phyloP scores from a whole-genome alignment of 2,113 vertebrate species.

The Dolichotis patagonum region DNA sequence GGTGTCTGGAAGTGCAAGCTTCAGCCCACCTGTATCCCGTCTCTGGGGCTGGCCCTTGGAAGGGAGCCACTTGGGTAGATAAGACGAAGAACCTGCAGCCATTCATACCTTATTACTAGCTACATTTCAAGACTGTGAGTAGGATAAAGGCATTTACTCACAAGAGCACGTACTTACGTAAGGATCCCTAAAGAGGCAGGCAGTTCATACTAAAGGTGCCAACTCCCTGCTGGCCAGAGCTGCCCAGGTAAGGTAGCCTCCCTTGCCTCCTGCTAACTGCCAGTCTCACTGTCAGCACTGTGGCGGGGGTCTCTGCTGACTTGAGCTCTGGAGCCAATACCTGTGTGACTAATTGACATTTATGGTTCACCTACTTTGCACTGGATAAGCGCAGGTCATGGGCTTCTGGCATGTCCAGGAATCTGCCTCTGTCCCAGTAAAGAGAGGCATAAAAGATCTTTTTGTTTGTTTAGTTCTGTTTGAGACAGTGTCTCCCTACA shows the following conservation, averaged over 20 bases:
- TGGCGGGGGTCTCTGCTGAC: background rate
- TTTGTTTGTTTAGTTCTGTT: background rate
- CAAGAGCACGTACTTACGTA: background rate
- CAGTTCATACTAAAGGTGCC: background rate
- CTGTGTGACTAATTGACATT: rapidly evolving
- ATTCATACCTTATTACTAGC: background rate
- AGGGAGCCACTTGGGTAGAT: background rate
- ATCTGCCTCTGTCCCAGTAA: background rate
- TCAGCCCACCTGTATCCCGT: background rate
- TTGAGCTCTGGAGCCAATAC: background rate
- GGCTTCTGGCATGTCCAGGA: background rate
- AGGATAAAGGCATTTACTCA: slow-evolving; percentile 58
- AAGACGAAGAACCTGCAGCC: background rate
- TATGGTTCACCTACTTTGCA: background rate
- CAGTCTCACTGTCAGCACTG: background rate
- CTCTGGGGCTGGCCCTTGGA: background rate
- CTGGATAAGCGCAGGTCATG: background rate
- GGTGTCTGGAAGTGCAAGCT: background rate
- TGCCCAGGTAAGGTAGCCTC: rapidly evolving
- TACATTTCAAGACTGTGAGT: background rate
- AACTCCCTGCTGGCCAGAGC: rapidly evolving
- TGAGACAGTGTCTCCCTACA: background rate
- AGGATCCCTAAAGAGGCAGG: background rate
- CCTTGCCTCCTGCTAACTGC: rapidly evolving
- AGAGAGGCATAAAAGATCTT: background rate